A percentile compares a stretch with the other conserved stretches of the same genome.
Conservation (phyloP, 2,113 vertebrate species). For the Grammatotria lemairii region DNA sequence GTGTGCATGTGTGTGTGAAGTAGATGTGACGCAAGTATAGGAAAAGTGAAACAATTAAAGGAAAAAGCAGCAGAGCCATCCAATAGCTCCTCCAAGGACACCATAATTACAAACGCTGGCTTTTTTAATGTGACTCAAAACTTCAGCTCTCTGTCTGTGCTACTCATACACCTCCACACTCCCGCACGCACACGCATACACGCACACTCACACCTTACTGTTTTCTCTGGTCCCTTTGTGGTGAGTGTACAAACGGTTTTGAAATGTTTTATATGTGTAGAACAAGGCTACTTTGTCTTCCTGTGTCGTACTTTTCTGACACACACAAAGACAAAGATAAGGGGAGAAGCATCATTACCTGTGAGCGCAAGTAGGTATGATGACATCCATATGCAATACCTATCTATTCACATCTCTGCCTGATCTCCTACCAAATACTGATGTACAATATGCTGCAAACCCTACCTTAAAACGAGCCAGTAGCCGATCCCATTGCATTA, state of each 20-base stretch:
- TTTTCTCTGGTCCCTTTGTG: neutral
- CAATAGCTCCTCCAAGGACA: constrained; percentile 15
- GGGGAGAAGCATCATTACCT: constrained; percentile 29
- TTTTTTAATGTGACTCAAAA: constrained; percentile 1
- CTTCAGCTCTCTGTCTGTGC: neutral
- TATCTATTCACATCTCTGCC: neutral
- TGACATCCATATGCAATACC: constrained; percentile 43
- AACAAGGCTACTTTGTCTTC: constrained; percentile 11
- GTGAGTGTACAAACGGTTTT: neutral
- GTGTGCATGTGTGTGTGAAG: neutral
- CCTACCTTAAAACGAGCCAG: neutral
- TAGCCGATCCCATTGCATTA: neutral
- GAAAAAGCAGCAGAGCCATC: neutral
- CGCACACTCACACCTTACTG: neutral
- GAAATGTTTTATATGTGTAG: constrained; percentile 10
- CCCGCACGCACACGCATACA: neutral
- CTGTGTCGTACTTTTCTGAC: neutral
- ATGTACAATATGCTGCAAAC: neutral
- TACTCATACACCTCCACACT: neutral
- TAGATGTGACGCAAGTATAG: neutral
- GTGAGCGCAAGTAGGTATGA: constrained; percentile 24
- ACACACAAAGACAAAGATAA: constrained; percentile 3
- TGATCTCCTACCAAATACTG: neutral
- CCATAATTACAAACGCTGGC: neutral
- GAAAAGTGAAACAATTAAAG: neutral